Conservation (phyloP, 1,140 invertebrate species). For the Formica exsecta region DNA sequence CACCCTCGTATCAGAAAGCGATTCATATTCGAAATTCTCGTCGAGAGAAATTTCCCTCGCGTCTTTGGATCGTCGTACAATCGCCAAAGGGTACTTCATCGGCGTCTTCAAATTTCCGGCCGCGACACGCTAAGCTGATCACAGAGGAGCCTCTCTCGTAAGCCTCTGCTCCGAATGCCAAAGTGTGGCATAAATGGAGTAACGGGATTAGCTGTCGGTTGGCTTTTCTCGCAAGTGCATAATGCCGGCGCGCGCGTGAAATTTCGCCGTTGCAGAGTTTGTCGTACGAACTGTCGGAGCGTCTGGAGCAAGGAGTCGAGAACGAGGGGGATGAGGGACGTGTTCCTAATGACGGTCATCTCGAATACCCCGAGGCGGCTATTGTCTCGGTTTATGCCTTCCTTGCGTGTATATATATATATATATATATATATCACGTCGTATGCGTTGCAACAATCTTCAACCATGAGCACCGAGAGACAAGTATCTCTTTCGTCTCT, state of each 20-base stretch:
- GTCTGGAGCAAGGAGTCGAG: constrained; percentile 21
- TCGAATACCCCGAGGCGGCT: constrained; percentile 76
- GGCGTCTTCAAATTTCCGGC: constrained; percentile 51
- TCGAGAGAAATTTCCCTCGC: neutral
- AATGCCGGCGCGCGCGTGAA: constrained; percentile 53
- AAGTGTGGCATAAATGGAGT: constrained; percentile 33
- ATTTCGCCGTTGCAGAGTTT: constrained; percentile 59
- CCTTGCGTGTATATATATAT: constrained; percentile 56
- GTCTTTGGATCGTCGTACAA: neutral
- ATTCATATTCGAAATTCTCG: constrained; percentile 8
- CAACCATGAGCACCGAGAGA: constrained; percentile 3
- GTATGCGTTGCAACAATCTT: constrained; percentile 51
- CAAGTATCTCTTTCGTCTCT: neutral
- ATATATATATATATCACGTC: constrained; percentile 33
- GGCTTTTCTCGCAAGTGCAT: constrained; percentile 42
- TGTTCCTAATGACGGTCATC: constrained; percentile 78
- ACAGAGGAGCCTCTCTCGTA: constrained; percentile 3
- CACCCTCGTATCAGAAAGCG: neutral
- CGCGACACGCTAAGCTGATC: constrained; percentile 55
- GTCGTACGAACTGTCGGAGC: constrained; percentile 42
- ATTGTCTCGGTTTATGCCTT: constrained; percentile 81
- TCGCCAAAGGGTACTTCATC: constrained; percentile 46
- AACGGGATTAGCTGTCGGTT: constrained; percentile 45
- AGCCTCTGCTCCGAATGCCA: constrained; percentile 9
- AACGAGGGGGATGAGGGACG: constrained; percentile 62